Evolutionary conservation across 2,888 invertebrate species (phyloP), one percentile per base, ranked within the genome.

Genomic region (Enoplolaimus lenunculus): DNA sequence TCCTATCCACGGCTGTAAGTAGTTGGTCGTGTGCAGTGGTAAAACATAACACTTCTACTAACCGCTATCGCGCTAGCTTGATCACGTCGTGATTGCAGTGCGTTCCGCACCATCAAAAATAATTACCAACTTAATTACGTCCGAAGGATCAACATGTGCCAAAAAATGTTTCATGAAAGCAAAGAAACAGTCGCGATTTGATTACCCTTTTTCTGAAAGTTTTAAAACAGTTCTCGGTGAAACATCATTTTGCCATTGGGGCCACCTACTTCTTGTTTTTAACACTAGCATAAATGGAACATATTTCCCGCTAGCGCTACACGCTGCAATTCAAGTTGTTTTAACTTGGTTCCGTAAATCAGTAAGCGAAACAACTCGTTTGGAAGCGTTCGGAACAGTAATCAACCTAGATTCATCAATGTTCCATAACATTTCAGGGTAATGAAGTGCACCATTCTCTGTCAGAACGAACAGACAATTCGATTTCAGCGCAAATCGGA

Each of bases 391-490:
- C 2, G 67, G 67, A 31, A 66, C 26, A 33, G 67, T 66, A 2
- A 66, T n/a, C 30, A 66, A 13, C n/a, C 67, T 34, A 31, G 67
- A 21, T 31, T 66, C 67, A 34, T 66, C 67, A 13, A 66, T 31
- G 33, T 66, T 66, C 67, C 67, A 66, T 13, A 66, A 34, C n/a
- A 66, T 26, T 3, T 66, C 34, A 29, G 67, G 67, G 3, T 66
- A 3, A 34, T 29, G 13, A 31, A n/a, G 7, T 3, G 34, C 67
- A 3, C 34, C 34, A 34, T 34, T 33, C n/a, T 66, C 7, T 21
- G 31, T 3, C 67, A 31, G 2, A 21, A 31, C 34, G 21, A 45
- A 45, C 45, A 45, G 45, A 7, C 45, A 45, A 45, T 21, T 45
- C 45, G 21, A 13, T 45, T 45, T 45, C 45, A 21, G 7, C 45